Conservation (phyloP, 2,888 invertebrate species). For the Chouioia cunea region DNA sequence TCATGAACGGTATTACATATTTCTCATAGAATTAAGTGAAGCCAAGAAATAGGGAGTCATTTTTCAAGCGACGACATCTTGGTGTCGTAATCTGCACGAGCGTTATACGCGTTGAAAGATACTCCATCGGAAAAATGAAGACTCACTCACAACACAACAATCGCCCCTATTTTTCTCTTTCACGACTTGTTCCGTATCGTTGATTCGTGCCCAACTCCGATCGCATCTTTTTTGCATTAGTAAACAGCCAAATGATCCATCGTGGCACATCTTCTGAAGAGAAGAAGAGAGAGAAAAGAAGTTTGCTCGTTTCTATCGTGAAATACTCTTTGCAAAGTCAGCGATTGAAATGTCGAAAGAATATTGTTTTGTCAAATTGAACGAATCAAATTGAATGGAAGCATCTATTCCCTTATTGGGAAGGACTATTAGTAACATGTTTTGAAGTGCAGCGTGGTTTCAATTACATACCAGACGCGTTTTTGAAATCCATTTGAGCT, state of each 20-base stretch:
- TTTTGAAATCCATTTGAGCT: too few species aligned
- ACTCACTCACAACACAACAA: not conserved
- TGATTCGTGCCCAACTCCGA: not conserved
- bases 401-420: too few species aligned
- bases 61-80: constrained; percentile 21
- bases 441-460: too few species aligned
- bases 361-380: too few species aligned
- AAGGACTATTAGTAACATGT: too few species aligned
- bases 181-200: too few species aligned
- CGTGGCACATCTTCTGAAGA: not conserved
- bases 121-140: constrained; percentile 37
- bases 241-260: constrained; percentile 20
- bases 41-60: not conserved
- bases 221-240: constrained; percentile 14
- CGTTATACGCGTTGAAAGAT: not conserved
- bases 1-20: too few species aligned
- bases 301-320: constrained; percentile 8
- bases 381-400: too few species aligned
- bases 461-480: too few species aligned
- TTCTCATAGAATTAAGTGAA: too few species aligned
- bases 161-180: too few species aligned
- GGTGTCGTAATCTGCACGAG: constrained; percentile 10
- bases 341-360: not conserved
- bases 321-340: constrained; percentile 16
- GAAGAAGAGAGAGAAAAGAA: constrained; percentile 2